Base-by-base conservation (phyloP, 2,113 vertebrate species). In the Dipodomys ordii region DNA sequence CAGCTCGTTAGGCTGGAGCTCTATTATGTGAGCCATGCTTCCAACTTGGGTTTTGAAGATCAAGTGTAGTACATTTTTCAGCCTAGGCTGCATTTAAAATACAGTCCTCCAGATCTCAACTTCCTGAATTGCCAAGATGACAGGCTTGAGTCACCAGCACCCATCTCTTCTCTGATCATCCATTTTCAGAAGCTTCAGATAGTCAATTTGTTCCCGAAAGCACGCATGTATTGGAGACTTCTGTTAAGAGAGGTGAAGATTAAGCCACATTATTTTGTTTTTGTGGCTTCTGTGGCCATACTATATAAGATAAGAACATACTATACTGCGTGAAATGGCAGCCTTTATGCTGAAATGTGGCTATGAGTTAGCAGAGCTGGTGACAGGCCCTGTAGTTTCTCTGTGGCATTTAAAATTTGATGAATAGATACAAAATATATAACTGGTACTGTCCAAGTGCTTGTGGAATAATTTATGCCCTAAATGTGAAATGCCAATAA, bases 381-480 rank as follows among this genome's bases (percentile, higher is more conserved):
- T 35, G 62, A 74, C 30, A 69, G 44, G n/a, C 1, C 0, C 20
- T 64, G 25, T 68, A 32, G 49, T 49, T 86, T 79, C 93, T 32
- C 71, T 46, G 9, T 62, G 46, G 53, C 53, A 78, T 57, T 68
- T 44, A 44, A 95, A 90, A 22, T 74, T 79, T 93, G 92, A 81
- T 62, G 71, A 95, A 92, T 93, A 82, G 79, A 76, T 68, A 82
- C 25, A 57, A 91, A 93, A 90, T 8, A 1, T 11, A 32, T 83
- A 78, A 44, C 82, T 19, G 49, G 23, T 39, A 76, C 71, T 83
- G 57, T 81, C 57, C 78, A 91, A 94, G 69, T 82, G 92, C 81
- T 6, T 78, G 64, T 57, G 86, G 39, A 19, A n/a, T 90, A 92
- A 93, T 92, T 95, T 93, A 96, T 74, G 27, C 15, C 74, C 82